Conservation (phyloP, 2,113 vertebrate species). For the Glaucidium brasilianum region DNA sequence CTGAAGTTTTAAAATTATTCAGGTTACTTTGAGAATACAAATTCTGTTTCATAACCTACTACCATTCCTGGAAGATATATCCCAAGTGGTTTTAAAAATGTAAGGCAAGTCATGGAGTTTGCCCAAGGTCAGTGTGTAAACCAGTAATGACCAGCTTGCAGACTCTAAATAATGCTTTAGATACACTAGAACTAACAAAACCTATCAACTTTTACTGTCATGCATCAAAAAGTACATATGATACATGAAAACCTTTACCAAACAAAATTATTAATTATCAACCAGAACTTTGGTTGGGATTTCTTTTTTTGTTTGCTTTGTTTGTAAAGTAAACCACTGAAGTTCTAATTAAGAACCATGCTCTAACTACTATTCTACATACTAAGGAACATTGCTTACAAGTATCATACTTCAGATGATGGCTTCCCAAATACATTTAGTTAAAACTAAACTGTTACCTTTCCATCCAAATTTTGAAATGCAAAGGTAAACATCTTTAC, state of each 20-base stretch:
- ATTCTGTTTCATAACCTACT: background rate
- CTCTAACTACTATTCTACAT: background rate
- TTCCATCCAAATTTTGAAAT: background rate
- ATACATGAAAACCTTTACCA: background rate
- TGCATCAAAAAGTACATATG: background rate
- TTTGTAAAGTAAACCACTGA: background rate
- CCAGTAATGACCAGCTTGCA: background rate
- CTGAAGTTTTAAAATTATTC: background rate
- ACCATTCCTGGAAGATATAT: background rate
- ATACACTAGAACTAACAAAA: background rate
- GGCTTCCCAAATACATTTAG: background rate
- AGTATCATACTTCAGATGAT: background rate
- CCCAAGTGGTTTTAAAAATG: background rate
- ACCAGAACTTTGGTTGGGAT: background rate
- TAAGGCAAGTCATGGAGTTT: background rate
- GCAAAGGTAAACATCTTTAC: background rate
- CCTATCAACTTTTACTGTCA: background rate
- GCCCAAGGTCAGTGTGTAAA: background rate
- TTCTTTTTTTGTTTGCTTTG: background rate
- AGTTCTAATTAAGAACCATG: background rate
- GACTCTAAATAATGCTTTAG: background rate
- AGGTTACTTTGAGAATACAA: background rate
- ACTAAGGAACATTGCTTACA: background rate
- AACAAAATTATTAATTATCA: background rate
- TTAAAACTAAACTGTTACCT: background rate